Conservation (phyloP, 1,140 invertebrate species). For the Drosophila tani region DNA sequence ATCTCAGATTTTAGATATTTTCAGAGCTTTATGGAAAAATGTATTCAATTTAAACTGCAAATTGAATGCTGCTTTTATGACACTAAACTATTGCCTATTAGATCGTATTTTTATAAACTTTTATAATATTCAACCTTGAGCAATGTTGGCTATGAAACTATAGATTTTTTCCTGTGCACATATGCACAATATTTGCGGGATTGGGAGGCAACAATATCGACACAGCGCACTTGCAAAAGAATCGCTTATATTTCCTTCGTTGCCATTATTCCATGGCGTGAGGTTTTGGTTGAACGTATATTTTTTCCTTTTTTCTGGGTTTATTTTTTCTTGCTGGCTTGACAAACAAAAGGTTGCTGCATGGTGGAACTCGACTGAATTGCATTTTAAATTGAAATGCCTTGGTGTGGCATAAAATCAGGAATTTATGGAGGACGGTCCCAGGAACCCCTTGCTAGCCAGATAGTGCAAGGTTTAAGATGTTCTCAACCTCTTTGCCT, state of each 20-base stretch:
- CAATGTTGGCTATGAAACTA: background rate
- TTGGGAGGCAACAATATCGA: slow-evolving; percentile 39
- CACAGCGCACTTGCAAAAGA: slow-evolving; percentile 44
- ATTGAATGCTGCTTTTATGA: background rate
- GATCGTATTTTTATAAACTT: too few relatives aligned
- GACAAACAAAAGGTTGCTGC: slow-evolving; percentile 49
- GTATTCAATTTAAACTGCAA: background rate
- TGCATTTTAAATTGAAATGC: slow-evolving; percentile 53
- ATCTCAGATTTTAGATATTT: too few relatives aligned
- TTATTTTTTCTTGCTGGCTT: slow-evolving; percentile 27
- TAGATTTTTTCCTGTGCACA: background rate
- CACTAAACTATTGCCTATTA: too few relatives aligned
- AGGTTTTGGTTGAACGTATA: slow-evolving; percentile 21
- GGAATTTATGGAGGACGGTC: slow-evolving; percentile 23
- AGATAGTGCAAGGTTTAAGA: background rate
- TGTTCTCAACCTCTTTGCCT: background rate
- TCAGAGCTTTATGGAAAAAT: background rate
- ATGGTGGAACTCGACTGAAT: slow-evolving; percentile 31
- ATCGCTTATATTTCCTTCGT: slow-evolving; percentile 37
- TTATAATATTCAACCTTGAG: background rate
- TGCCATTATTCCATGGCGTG: slow-evolving; percentile 29
- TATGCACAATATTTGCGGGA: slow-evolving; percentile 27
- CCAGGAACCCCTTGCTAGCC: background rate
- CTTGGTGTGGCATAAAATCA: slow-evolving; percentile 28
- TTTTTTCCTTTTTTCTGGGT: slow-evolving; percentile 21